A percentile compares a stretch with the other conserved stretches of the same genome.
Evolutionary conservation across 2,113 vertebrate species (phyloP).

Genomic region (Labrus mixtus): DNA sequence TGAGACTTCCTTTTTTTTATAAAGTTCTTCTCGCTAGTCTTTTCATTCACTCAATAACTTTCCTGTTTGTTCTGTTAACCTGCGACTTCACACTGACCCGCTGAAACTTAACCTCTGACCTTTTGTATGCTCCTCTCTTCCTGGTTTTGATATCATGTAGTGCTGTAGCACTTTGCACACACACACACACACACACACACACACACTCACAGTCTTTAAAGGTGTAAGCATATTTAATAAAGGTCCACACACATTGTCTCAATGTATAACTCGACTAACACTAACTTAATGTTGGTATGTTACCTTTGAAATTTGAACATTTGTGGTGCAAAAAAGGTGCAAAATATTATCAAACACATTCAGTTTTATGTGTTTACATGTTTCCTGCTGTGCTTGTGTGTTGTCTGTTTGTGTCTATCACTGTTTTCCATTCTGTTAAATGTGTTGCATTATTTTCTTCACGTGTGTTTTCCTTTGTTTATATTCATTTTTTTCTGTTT

Average conservation of each 20-base stretch:
- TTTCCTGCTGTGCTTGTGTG: constrained; percentile 16
- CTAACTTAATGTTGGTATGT: not conserved
- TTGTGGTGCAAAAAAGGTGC: not conserved
- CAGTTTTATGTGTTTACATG: not conserved
- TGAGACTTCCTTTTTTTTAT: constrained; percentile 48
- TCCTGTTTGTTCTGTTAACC: constrained; percentile 55
- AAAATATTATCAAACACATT: not conserved
- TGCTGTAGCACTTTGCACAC: not conserved
- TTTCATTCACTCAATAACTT: constrained; percentile 18
- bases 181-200: constrained; percentile 29
- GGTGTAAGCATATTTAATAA: not conserved
- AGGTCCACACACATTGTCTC: constrained; percentile 2
- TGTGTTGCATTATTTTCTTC: constrained; percentile 55
- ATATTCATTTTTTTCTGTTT: constrained; percentile 19
- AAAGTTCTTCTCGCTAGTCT: constrained; percentile 7
- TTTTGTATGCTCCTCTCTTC: constrained; percentile 57
- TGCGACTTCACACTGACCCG: constrained; percentile 48
- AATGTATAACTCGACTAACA: constrained; percentile 41
- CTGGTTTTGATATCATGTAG: constrained; percentile 45
- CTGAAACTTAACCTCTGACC: constrained; percentile 58
- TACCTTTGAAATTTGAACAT: not conserved
- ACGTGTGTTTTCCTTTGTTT: constrained; percentile 53
- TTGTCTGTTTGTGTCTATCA: not conserved
- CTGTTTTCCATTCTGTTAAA: constrained; percentile 21
- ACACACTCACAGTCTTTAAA: constrained; percentile 9